Base-by-base conservation (phyloP, 2,797 vertebrate species). In the Paedocypris micromegethes region DNA sequence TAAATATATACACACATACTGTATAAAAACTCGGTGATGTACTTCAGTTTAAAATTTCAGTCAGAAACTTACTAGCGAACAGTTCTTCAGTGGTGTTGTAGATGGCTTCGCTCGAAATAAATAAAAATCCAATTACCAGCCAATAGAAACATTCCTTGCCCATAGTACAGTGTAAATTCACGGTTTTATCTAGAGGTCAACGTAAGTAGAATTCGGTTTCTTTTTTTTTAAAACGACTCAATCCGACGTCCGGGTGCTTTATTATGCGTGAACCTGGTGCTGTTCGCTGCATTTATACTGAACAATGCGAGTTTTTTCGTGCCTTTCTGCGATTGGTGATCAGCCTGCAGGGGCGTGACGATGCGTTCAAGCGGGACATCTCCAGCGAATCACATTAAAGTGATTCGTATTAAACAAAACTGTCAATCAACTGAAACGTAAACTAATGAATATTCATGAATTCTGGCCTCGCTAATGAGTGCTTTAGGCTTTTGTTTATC, bases 91-190 rank as follows among this genome's bases (percentile, higher is more conserved):
- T 75, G 4, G 79, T 77, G 69, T 66, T 77, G 42, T 59, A 72
- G 6, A 73, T 8, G 66, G 62, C 5, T 48, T 80, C 74, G 64
- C 78, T 79, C 4, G 78, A 76, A 64, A 80, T 62, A 41, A 80
- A 40, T 65, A 58, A 77, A 80, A 83, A 70, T 64, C 72, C 73
- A 9, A 81, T 60, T 3, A 84, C 55, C 65, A 82, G 57, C 59
- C 83, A 47, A 67, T 69, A 80, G n/a, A 78, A 64, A 45, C 47
- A 46, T 75, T 77, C 77, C 70, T 79, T 77, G 76, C 72, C 79
- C 82, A 84, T 84, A 79, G 72, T 82, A 79, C 43, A 40, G 37
- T 45, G 5, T 7, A 39, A n/a, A 46, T 39, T 40, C 53, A 64
- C 55, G 9, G 6, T 23, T 23, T 23, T 23, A 23, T 23, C 23